A percentile compares a stretch with the other conserved stretches of the same genome.
These are phyloP conservation scores for Bellardia bayeri DNA, from an alignment of 2,888 invertebrate genomes.

Conservation along the genomic window DNA sequence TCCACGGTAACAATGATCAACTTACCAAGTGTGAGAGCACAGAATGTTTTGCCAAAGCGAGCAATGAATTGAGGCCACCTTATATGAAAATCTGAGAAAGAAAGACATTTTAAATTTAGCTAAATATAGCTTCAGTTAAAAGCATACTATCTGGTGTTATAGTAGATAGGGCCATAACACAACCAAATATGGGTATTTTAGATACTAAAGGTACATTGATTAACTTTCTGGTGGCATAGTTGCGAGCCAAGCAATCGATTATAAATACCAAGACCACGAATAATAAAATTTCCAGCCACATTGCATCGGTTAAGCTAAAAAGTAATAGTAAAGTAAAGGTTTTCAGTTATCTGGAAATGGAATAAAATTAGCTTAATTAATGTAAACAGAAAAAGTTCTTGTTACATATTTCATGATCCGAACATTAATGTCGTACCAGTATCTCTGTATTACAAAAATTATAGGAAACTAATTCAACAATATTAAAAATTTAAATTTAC, in stretches of 20 bases:
- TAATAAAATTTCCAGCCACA: slow-evolving; percentile 60
- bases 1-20: slow-evolving; percentile 79
- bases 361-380: background rate
- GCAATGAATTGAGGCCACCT: slow-evolving; percentile 71
- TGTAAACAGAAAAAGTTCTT: too few relatives aligned
- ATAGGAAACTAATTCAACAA: too few relatives aligned
- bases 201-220: slow-evolving; percentile 78
- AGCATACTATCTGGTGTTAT: slow-evolving; percentile 81
- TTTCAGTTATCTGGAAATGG: background rate
- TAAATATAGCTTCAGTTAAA: background rate
- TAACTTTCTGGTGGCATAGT: slow-evolving; percentile 52
- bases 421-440: too few relatives aligned
- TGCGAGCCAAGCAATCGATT: slow-evolving; percentile 47
- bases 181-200: slow-evolving; percentile 79
- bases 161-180: slow-evolving; percentile 76
- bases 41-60: slow-evolving; percentile 73
- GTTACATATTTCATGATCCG: too few relatives aligned
- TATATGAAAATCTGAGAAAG: slow-evolving; percentile 65
- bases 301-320: background rate
- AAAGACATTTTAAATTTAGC: slow-evolving; percentile 3
- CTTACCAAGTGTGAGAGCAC: slow-evolving; percentile 70
- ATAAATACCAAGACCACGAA: slow-evolving; percentile 42
- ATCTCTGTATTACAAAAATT: too few relatives aligned
- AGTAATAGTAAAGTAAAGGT: too few relatives aligned
- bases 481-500: too few relatives aligned